Conservation (phyloP, 2,113 vertebrate species). For the Opisthocomus hoazin region DNA sequence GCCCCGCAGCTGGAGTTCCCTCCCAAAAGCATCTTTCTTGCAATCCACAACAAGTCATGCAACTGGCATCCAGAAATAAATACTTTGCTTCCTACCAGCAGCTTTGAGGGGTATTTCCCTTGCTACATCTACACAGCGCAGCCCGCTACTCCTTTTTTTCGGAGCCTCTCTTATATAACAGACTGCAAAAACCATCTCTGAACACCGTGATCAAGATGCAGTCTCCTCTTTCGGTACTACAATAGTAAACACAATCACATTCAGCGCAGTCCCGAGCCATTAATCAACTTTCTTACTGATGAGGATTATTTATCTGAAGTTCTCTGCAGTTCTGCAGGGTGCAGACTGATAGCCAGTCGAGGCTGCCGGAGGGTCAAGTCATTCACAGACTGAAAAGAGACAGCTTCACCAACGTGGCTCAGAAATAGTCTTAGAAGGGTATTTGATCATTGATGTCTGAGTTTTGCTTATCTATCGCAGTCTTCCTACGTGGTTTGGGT, state of each 20-base stretch:
- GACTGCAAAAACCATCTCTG: conserved; percentile 45
- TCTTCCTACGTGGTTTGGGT: neutral
- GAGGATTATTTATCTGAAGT: neutral
- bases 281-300: conserved; percentile 36
- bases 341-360: neutral
- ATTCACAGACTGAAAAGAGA: neutral
- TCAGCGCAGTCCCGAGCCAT: neutral
- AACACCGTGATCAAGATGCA: conserved; percentile 1
- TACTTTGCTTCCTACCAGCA: neutral
- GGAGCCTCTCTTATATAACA: conserved; percentile 53
- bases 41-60: neutral
- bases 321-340: neutral
- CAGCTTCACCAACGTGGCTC: neutral
- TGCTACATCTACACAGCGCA: neutral
- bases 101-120: neutral
- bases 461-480: neutral
- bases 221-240: neutral
- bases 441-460: rapidly evolving
- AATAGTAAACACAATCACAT: neutral
- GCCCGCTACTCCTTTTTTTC: neutral
- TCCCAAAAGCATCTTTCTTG: neutral
- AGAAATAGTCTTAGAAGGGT: neutral
- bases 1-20: neutral
- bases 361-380: neutral
- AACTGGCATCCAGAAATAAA: neutral